Percentiles rank a stretch among this genome's conserved stretches.
Evolutionary conservation across 2,888 invertebrate genomes (phyloP).

Genomic region (Metacarcinus magister): DNA sequence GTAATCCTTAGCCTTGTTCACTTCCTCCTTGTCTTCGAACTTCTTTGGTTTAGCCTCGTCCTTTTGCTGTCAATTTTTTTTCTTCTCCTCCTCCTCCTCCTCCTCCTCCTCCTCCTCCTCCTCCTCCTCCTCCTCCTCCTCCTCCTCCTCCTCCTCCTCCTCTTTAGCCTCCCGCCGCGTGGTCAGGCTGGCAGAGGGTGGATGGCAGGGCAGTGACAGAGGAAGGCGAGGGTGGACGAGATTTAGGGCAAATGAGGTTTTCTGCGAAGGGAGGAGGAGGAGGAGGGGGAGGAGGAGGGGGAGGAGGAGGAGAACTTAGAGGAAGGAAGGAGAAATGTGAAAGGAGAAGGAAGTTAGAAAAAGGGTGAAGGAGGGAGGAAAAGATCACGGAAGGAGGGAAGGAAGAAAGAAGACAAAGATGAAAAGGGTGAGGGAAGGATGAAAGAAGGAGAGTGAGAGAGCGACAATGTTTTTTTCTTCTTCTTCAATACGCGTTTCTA

Average conservation of each 20-base stretch:
- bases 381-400: neutral
- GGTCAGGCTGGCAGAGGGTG: neutral
- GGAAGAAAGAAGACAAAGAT: neutral
- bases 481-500: no score
- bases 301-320: neutral
- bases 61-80: neutral
- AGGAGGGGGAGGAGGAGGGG: neutral
- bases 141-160: neutral
- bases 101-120: neutral
- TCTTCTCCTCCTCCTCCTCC: neutral
- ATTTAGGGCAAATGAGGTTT: constrained; percentile 64
- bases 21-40: neutral
- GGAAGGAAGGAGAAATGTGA: neutral
- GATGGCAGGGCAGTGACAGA: neutral
- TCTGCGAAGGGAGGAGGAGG: neutral
- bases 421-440: no score
- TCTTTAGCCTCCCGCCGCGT: neutral
- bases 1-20: neutral
- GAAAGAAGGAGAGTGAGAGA: no score
- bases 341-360: neutral
- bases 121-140: neutral
- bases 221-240: neutral
- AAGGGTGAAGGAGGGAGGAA: neutral
- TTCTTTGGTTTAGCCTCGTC: neutral
- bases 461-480: no score